phyloP scores from a whole-genome alignment of 2,797 vertebrate species.

The Cephalopachus bancanus region DNA sequence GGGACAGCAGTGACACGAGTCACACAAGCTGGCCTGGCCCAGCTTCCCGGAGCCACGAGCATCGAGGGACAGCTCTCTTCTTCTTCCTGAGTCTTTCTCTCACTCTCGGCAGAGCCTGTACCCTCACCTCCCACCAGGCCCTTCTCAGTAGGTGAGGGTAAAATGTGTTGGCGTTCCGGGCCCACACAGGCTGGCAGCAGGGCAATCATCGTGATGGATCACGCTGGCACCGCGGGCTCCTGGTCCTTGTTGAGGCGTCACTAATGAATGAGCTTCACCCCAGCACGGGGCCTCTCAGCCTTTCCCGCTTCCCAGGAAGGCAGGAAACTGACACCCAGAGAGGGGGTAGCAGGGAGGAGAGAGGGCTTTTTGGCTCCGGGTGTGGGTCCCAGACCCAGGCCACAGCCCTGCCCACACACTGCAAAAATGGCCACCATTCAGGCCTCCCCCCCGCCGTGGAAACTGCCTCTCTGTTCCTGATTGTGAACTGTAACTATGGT shows the following conservation, averaged over 20 bases:
- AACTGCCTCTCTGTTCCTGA: background rate
- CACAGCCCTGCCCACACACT: background rate
- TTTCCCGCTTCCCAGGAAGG: background rate
- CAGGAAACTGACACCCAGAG: slow-evolving; percentile 62
- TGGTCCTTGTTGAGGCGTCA: slow-evolving; percentile 59
- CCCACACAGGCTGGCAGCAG: slow-evolving; percentile 80
- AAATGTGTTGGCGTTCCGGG: slow-evolving; percentile 65
- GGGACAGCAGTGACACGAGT: background rate
- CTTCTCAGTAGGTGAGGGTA: slow-evolving; percentile 77
- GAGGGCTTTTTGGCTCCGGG: background rate
- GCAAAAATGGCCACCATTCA: background rate
- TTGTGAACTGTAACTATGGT: background rate
- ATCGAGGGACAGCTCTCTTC: slow-evolving; percentile 9
- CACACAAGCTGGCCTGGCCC: background rate
- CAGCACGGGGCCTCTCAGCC: slow-evolving; percentile 58
- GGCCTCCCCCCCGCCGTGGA: too few relatives aligned
- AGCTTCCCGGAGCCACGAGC: background rate
- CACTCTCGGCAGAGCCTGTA: background rate
- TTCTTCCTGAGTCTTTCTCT: background rate
- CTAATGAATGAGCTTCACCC: slow-evolving; percentile 76
- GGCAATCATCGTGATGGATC: slow-evolving; percentile 76
- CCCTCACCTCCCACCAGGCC: slow-evolving; percentile 77
- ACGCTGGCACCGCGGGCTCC: slow-evolving; percentile 56
- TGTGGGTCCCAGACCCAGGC: background rate
- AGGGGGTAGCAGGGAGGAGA: background rate